These are phyloP conservation scores for Odontophorus gujanensis DNA, from an alignment of 2,113 vertebrate species.

Conservation along the genomic window DNA sequence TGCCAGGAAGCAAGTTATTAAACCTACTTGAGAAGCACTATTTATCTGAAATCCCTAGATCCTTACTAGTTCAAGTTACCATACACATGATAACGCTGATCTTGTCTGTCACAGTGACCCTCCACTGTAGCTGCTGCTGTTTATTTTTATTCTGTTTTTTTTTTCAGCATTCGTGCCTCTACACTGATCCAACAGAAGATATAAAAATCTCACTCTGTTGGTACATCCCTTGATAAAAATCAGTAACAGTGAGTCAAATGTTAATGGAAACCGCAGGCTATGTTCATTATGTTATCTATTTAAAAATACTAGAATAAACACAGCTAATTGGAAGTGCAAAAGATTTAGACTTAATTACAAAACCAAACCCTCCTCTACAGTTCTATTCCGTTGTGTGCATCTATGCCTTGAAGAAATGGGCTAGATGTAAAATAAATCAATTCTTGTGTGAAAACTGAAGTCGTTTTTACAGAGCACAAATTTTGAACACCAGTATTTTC, in stretches of 20 bases:
- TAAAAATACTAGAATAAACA: constrained; percentile 59
- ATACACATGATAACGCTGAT: background rate
- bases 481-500: background rate
- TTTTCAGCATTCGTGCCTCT: constrained; percentile 2
- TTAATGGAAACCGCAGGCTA: constrained; percentile 68
- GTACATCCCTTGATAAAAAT: constrained; percentile 58
- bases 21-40: background rate
- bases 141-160: constrained; percentile 44
- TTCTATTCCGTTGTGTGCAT: background rate
- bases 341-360: constrained; percentile 59
- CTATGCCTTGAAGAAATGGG: background rate
- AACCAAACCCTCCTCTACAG: background rate
- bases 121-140: background rate
- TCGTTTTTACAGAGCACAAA: background rate
- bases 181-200: constrained; percentile 51
- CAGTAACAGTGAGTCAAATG: constrained; percentile 61
- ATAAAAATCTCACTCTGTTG: constrained; percentile 54
- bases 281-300: constrained; percentile 59
- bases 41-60: constrained; percentile 1
- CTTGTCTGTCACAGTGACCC: background rate
- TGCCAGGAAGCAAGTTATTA: background rate
- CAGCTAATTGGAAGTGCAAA: constrained; percentile 57
- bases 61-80: constrained; percentile 7
- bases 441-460: background rate
- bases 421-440: background rate